Base-by-base conservation (phyloP, 1,140 invertebrate species). In the Chionoecetes opilio region DNA sequence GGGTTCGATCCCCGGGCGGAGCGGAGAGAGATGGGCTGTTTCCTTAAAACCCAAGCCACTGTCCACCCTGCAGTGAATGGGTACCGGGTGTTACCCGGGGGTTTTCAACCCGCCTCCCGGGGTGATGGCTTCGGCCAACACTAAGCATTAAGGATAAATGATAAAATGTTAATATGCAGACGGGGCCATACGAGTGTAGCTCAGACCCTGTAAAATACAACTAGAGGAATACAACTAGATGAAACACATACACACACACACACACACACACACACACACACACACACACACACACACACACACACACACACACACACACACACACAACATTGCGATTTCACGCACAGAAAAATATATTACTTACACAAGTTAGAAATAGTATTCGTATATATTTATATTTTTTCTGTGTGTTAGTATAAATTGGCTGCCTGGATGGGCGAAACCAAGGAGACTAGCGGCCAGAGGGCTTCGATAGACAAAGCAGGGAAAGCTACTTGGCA, bases 221-320 rank as follows among this genome's bases (percentile, higher is more conserved):
- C n/a, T n/a, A n/a, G n/a, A n/a, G n/a, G n/a, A n/a, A n/a, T n/a
- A n/a, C n/a, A n/a, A n/a, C n/a, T n/a, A n/a, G n/a, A n/a, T 82
- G 29, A 1, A 92, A 92, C 91, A 84, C 91, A 84, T 35, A 84
- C 34, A 84, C 75, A 84, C 35, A 92, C 75, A 38, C 34, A 38
- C 82, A 38, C 17, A 35, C 46, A 75, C 89, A 91, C 46, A 63
- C 3, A 75, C 41, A 46, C 21, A 90, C 6, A 53, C 35, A 89
- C 37, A 38, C 6, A 38, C 82, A 84, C 82, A 84, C 5, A 84
- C 82, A 84, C 82, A 84, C 82, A 84, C 82, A 84, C 82, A 84
- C 82, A 84, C 82, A 84, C 82, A 84, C 82, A 84, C 82, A 84
- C 82, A 84, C 82, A 84, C 82, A 84, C 82, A n/a, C 35, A 88